Conservation (phyloP, 2,113 vertebrate species). For the Marcusenius ussheri region DNA sequence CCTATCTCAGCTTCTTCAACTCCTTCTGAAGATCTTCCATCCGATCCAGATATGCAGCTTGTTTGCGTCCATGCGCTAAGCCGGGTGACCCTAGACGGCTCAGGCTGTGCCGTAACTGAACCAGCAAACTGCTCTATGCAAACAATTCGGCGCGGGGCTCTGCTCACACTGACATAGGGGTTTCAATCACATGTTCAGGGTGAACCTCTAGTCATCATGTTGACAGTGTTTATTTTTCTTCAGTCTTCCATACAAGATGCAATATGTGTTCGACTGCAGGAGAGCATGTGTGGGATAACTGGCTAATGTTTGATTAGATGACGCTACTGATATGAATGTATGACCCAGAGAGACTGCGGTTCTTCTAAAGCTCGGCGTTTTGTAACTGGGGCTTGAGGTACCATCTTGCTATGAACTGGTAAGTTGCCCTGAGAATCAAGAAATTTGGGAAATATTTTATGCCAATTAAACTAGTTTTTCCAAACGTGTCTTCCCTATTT, state of each 20-base stretch:
- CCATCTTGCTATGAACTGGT: slow-evolving; percentile 8
- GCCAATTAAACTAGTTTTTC: slow-evolving; percentile 75
- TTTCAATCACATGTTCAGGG: background rate
- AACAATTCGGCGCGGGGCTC: background rate
- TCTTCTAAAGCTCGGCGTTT: background rate
- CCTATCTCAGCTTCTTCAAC: slow-evolving; percentile 89
- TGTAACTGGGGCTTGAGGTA: slow-evolving; percentile 25
- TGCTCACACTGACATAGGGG: background rate
- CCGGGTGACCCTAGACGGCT: background rate
- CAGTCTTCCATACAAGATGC: background rate
- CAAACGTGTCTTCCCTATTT: slow-evolving; percentile 39
- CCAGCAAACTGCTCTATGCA: background rate
- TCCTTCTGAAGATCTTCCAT: slow-evolving; percentile 70
- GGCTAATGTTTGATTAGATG: background rate
- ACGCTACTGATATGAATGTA: background rate
- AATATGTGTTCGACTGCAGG: background rate
- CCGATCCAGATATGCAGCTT: background rate
- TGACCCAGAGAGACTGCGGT: background rate
- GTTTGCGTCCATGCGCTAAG: background rate
- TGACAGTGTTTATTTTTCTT: background rate
- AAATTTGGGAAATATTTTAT: slow-evolving; percentile 55
- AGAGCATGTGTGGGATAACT: background rate
- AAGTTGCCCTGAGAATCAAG: slow-evolving; percentile 27
- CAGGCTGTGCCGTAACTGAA: background rate
- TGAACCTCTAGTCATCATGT: background rate